phyloP scores from a whole-genome alignment of 2,888 invertebrate genomes.

The Azorinus chamasolen region DNA sequence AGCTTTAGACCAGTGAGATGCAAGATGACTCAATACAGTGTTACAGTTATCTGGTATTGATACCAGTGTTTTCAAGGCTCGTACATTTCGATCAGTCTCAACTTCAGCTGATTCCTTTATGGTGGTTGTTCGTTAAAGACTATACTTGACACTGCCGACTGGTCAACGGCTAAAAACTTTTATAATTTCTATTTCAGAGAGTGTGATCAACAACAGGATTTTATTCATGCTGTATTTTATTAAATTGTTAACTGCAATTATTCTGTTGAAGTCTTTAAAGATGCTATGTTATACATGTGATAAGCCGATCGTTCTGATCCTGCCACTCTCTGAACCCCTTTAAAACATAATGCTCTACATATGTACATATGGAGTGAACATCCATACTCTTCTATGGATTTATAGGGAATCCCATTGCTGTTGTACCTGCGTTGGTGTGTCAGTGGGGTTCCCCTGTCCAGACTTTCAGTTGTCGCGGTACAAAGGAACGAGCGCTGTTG shows the following conservation, averaged over 20 bases:
- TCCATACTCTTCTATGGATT: no score
- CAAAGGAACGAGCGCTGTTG: no score
- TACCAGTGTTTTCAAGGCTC: slow-evolving; percentile 29
- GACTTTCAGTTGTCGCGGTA: no score
- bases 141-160: no score
- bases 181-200: slow-evolving; percentile 37
- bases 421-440: no score
- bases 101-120: slow-evolving; percentile 28
- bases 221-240: slow-evolving; percentile 25
- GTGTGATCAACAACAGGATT: no score
- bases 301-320: no score
- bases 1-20: slow-evolving; percentile 39
- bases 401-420: no score
- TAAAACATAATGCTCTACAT: no score
- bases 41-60: slow-evolving; percentile 39
- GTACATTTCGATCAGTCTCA: slow-evolving; percentile 36
- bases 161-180: slow-evolving; percentile 30
- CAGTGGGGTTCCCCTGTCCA: no score
- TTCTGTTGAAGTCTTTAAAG: slow-evolving; percentile 26
- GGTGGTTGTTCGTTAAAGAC: slow-evolving; percentile 18
- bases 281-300: slow-evolving; percentile 40
- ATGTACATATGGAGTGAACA: no score
- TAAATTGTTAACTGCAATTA: neutral
- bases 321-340: no score
- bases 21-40: slow-evolving; percentile 39